Conservation (phyloP, 2,888 invertebrate genomes). For the Leucoma salicis region DNA sequence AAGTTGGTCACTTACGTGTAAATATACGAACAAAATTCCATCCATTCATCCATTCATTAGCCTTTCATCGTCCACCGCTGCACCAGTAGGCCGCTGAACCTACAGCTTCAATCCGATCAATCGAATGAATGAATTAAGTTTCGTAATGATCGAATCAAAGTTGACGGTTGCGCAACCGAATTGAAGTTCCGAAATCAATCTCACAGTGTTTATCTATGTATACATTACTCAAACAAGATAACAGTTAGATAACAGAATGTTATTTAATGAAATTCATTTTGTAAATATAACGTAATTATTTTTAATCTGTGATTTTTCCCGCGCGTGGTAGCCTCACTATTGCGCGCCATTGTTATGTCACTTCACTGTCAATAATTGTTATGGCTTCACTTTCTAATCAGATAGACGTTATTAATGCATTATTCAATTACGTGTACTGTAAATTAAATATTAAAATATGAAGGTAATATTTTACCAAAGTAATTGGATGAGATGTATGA, state of each 20-base stretch:
- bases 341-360: conserved; percentile 34
- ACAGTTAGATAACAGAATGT: conserved; percentile 19
- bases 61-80: too few species aligned
- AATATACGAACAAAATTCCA: too few species aligned
- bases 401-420: conserved; percentile 13
- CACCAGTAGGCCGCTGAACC: too few species aligned
- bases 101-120: conserved; percentile 23
- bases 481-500: too few species aligned
- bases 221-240: conserved; percentile 31
- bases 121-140: conserved; percentile 40
- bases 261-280: conserved; percentile 25
- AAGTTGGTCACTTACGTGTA: too few species aligned
- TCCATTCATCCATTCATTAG: too few species aligned
- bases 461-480: too few species aligned
- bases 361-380: conserved; percentile 33
- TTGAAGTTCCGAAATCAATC: conserved; percentile 30
- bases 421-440: conserved; percentile 14
- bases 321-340: conserved; percentile 28
- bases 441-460: too few species aligned
- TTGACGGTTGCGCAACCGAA: conserved; percentile 29
- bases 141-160: conserved; percentile 34
- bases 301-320: conserved; percentile 32
- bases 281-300: conserved; percentile 33
- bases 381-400: conserved; percentile 27
- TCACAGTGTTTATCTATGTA: conserved; percentile 22